Percentiles rank a stretch among this genome's conserved stretches.
Conservation (phyloP, 2,113 vertebrate genomes). For the Saimiri boliviensis region DNA sequence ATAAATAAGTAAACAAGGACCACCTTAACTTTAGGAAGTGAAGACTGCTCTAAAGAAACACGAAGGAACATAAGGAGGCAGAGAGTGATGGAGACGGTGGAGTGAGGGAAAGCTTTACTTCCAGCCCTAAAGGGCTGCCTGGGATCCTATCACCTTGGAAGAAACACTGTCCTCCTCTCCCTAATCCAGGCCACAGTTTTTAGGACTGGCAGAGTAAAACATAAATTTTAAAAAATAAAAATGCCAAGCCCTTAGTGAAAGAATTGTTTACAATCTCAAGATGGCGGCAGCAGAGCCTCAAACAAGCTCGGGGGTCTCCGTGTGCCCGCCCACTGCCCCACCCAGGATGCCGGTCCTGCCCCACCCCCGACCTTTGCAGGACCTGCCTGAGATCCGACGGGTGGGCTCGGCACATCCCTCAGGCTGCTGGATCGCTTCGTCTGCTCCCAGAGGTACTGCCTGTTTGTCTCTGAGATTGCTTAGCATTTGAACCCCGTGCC, state of each 20-base stretch:
- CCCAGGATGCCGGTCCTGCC: accelerated
- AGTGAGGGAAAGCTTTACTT: not conserved
- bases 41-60: not conserved
- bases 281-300: not conserved
- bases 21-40: not conserved
- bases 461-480: not conserved
- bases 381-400: too few relatives aligned
- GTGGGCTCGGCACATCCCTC: not conserved
- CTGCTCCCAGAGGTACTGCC: not conserved
- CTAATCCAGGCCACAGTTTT: not conserved
- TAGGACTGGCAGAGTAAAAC: not conserved
- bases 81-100: not conserved
- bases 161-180: not conserved
- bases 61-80: not conserved
- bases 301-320: not conserved
- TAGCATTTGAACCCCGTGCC: not conserved
- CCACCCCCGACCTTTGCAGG: not conserved
- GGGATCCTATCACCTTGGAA: not conserved
- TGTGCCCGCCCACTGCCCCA: not conserved
- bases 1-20: not conserved
- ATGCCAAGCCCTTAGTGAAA: not conserved
- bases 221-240: not conserved
- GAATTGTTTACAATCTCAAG: not conserved
- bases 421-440: not conserved
- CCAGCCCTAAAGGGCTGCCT: not conserved